Conservation (phyloP, 2,113 vertebrate species). For the Ondatra zibethicus region DNA sequence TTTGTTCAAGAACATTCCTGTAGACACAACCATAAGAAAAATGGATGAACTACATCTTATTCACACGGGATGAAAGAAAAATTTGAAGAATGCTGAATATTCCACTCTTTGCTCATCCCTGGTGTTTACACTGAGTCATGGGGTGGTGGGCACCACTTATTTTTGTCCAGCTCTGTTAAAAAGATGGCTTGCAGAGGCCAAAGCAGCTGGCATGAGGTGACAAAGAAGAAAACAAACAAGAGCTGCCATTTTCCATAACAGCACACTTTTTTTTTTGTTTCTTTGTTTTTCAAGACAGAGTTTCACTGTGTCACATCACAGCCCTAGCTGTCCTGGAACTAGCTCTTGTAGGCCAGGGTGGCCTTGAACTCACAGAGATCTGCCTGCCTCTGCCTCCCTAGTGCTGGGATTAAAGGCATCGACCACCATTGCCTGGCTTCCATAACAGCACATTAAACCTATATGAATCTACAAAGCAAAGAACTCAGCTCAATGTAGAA, state of each 20-base stretch:
- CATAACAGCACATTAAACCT: background rate
- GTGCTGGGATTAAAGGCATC: too few species aligned
- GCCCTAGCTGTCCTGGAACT: too few species aligned
- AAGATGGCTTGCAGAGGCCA: background rate
- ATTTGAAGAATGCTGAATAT: background rate
- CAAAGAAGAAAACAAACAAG: background rate
- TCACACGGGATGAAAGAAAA: background rate
- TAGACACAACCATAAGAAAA: conserved; percentile 64
- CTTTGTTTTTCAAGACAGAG: too few species aligned
- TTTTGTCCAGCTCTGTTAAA: background rate
- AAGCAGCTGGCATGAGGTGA: background rate
- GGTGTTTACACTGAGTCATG: background rate
- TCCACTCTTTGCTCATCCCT: background rate
- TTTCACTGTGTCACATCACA: too few species aligned
- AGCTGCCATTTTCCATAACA: background rate
- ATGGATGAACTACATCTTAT: conserved; percentile 37
- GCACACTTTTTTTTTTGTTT: background rate
- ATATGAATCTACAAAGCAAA: conserved; percentile 5
- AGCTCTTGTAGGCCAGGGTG: too few species aligned
- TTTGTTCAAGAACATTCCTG: conserved; percentile 64
- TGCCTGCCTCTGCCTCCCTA: too few species aligned
- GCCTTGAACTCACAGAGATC: too few species aligned
- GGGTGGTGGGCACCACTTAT: background rate
- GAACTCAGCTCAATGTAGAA: background rate
- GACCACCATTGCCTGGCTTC: background rate